phyloP scores from a whole-genome alignment of 2,797 vertebrate genomes.

The Neosilurus hyrtlii region DNA sequence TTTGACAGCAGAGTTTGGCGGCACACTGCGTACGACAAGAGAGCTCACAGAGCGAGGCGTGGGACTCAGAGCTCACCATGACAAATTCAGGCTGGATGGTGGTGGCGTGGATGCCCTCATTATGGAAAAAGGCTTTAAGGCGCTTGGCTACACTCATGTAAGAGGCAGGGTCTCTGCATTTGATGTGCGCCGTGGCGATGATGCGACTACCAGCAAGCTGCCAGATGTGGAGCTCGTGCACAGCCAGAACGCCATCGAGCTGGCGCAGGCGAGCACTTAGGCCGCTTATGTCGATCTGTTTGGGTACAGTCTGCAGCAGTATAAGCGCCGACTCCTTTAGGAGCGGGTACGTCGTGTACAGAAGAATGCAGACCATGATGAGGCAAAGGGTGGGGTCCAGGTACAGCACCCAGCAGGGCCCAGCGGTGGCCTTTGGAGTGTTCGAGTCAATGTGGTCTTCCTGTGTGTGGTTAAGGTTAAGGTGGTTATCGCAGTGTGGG shows the following conservation, averaged over 20 bases:
- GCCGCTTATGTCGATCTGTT: constrained; percentile 90
- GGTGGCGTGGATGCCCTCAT: constrained; percentile 96
- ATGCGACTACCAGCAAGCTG: constrained; percentile 95
- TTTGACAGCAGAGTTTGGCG: constrained; percentile 89
- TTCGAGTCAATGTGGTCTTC: constrained; percentile 27
- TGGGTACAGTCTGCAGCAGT: constrained; percentile 96
- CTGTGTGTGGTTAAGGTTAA: constrained; percentile 72
- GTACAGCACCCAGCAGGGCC: constrained; percentile 97
- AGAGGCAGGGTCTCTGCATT: constrained; percentile 90
- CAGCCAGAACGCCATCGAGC: constrained; percentile 90
- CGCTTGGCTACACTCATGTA: constrained; percentile 98
- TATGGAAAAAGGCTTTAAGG: constrained; percentile 94
- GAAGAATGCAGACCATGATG: constrained; percentile 92
- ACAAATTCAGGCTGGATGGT: constrained; percentile 98
- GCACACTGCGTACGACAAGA: constrained; percentile 96
- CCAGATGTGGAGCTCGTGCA: constrained; percentile 97
- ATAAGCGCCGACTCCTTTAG: constrained; percentile 98
- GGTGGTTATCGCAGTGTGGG: constrained; percentile 72
- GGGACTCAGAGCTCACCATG: constrained; percentile 84
- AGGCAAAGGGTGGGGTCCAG: constrained; percentile 92
- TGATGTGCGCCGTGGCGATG: constrained; percentile 97
- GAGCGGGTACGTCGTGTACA: constrained; percentile 94
- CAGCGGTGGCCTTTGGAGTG: constrained; percentile 58
- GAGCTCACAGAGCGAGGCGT: constrained; percentile 85
- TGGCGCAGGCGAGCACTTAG: constrained; percentile 83